Evolutionary conservation across 2,113 vertebrate genomes (phyloP).

Genomic region (Pollimyrus isidori): DNA sequence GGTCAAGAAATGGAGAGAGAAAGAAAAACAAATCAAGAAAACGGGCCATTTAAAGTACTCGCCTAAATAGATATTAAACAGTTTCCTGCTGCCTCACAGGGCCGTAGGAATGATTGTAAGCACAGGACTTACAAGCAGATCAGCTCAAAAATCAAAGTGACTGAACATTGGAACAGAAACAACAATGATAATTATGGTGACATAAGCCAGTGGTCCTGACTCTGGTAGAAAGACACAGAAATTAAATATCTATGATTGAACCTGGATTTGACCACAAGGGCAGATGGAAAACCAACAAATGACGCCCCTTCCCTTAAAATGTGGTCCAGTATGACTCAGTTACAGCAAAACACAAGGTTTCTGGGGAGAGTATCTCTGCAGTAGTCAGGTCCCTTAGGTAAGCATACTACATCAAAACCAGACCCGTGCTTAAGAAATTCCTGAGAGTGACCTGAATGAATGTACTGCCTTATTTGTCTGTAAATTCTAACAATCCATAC

Average conservation of each 20-base stretch:
- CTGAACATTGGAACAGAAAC: background rate
- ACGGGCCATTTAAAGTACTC: background rate
- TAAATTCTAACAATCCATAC: constrained; percentile 10
- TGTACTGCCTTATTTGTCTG: constrained; percentile 28
- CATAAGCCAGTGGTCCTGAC: no score
- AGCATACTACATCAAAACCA: background rate
- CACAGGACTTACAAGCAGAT: background rate
- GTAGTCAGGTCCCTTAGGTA: background rate
- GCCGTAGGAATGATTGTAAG: background rate
- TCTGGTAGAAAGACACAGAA: background rate
- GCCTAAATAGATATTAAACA: background rate
- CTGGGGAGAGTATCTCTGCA: background rate
- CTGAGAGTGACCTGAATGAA: background rate
- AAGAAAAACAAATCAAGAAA: background rate
- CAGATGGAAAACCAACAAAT: background rate
- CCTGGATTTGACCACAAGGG: background rate
- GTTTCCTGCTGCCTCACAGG: background rate
- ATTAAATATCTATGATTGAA: background rate
- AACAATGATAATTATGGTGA: background rate
- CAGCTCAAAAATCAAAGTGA: background rate
- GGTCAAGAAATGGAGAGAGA: background rate
- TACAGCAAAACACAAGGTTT: background rate
- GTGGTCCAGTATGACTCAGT: background rate
- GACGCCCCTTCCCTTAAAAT: background rate
- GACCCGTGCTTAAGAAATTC: background rate